Evolutionary conservation across 2,888 invertebrate genomes (phyloP).

Genomic region (Magallana nippona): DNA sequence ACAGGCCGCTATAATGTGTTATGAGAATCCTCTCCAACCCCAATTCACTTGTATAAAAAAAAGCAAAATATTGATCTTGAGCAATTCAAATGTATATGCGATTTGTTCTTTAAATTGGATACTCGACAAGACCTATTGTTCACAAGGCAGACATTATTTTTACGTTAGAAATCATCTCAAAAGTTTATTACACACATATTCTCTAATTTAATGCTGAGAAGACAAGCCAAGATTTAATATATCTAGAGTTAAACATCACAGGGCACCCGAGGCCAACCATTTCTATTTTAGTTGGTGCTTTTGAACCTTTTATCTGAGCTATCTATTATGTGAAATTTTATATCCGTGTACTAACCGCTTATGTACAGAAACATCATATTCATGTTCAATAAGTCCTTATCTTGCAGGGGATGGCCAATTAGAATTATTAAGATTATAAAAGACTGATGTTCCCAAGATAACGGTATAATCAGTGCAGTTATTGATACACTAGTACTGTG

Average conservation of each 20-base stretch:
- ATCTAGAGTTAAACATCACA: not conserved
- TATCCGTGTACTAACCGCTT: constrained; percentile 9
- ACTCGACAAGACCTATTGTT: not conserved
- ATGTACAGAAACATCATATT: constrained; percentile 4
- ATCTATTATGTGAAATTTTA: constrained; percentile 33
- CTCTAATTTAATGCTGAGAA: constrained; percentile 3
- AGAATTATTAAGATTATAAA: constrained; percentile 14
- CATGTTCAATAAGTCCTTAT: constrained; percentile 13
- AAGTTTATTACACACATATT: constrained; percentile 14
- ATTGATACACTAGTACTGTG: not conserved
- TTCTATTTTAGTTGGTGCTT: constrained; percentile 7
- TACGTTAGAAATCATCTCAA: not conserved
- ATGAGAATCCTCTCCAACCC: constrained; percentile 18
- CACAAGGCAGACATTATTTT: not conserved
- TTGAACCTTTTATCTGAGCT: constrained; percentile 15
- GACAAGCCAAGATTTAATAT: constrained; percentile 10
- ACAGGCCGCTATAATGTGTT: not conserved
- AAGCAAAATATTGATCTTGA: not conserved
- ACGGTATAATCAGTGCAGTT: not conserved
- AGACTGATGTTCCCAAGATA: constrained; percentile 3
- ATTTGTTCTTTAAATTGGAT: not conserved
- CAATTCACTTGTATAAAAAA: constrained; percentile 17
- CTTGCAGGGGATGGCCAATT: constrained; percentile 11
- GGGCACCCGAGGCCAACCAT: not conserved
- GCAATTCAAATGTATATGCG: constrained; percentile 22